Evolutionary conservation across 2,797 vertebrate species (phyloP).

Genomic region (Sebastes kiyomatsui): DNA sequence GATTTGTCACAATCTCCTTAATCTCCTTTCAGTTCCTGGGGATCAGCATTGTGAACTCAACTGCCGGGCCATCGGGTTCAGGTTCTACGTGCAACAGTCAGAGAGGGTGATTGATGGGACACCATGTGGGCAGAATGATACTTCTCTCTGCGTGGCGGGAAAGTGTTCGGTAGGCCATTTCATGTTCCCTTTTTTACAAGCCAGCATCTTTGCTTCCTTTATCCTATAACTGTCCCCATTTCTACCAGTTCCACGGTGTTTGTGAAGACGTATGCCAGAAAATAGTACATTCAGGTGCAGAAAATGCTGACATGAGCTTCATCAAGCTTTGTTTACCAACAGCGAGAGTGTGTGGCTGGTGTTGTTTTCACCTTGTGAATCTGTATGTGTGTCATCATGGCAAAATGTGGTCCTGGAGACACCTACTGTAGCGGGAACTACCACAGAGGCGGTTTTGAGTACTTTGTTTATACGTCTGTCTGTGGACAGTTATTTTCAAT

Average conservation of each 20-base stretch:
- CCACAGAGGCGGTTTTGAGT: no score
- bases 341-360: neutral
- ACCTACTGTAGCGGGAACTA: no score
- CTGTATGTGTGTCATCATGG: neutral
- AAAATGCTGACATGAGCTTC: neutral
- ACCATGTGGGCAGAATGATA: conserved; percentile 87
- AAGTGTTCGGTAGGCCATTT: conserved; percentile 88
- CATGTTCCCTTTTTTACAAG: neutral
- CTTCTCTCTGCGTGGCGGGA: conserved; percentile 89
- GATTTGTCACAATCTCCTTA: neutral
- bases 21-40: conserved; percentile 81
- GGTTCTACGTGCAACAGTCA: conserved; percentile 92
- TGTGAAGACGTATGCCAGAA: neutral
- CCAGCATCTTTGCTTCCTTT: neutral
- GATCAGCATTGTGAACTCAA: conserved; percentile 91
- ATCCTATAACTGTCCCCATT: neutral
- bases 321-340: neutral
- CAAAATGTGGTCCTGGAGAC: neutral
- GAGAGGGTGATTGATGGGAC: conserved; percentile 93
- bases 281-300: neutral
- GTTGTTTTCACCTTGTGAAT: neutral
- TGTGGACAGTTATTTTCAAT: neutral
- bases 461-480: neutral
- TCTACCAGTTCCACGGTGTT: neutral
- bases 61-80: conserved; percentile 92